Base-by-base conservation (phyloP, 2,113 vertebrate genomes). In the Chauna torquata region DNA sequence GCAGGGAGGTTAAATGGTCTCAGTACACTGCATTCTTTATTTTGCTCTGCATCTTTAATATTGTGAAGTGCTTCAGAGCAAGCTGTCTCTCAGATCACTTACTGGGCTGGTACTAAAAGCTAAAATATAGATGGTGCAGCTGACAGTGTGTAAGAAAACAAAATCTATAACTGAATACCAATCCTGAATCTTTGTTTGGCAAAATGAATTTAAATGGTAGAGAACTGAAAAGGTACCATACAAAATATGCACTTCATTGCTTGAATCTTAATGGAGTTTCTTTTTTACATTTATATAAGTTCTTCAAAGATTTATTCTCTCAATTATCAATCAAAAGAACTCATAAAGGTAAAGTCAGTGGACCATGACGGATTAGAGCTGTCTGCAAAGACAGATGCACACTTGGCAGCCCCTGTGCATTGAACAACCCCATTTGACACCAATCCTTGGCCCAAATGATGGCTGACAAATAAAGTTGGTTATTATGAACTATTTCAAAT, bases 301-400 rank as follows among this genome's bases (percentile, higher is more conserved):
- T 96, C 96, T 97, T 95, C 92, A 92, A 96, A 97, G 96, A 97
- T 98, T 98, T 98, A 97, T 97, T 96, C 78, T 97, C 95, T 97
- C 96, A 97, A 93, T 98, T 97, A 97, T 96, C 88, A 95, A 97
- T 97, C 97, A 97, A 96, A 97, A 96, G 97, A 96, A 87, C 91
- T 97, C 97, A 84, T 97, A 97, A 97, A 95, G 91, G 92, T 64
- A 84, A 86, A 94, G 50, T 36, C 71, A 24, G 88, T 86, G 92
- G 89, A 96, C 87, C 95, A 77, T 94, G 90, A 91, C 98, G 92
- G 88, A 97, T 96, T 96, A 92, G 86, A 94, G 77, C 90, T 97
- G 84, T 94, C 86, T 90, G n/a, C 61, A 90, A 91, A 96, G 96
- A 97, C 79, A 88, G 94, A 97, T 90, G 88, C 30, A 68, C 38